Conservation (phyloP, 2,113 vertebrate species). For the Hyperopisus bebe region DNA sequence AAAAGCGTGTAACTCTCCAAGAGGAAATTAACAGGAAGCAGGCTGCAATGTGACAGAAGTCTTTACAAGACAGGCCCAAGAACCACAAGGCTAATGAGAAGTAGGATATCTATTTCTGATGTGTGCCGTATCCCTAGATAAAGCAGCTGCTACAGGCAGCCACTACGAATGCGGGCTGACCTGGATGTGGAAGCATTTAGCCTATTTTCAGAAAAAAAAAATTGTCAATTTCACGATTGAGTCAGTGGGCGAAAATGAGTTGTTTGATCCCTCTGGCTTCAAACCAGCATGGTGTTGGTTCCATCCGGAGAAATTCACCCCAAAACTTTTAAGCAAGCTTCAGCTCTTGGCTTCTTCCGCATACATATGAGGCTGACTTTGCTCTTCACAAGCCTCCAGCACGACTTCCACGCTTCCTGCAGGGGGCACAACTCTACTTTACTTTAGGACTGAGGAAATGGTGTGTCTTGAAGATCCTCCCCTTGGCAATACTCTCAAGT, state of each 20-base stretch:
- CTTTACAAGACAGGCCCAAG: not conserved
- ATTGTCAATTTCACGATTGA: not conserved
- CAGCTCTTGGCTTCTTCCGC: not conserved
- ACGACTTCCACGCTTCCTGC: not conserved
- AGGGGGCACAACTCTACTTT: not conserved
- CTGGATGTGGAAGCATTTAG: not conserved
- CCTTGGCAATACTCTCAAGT: not conserved
- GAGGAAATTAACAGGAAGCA: not conserved
- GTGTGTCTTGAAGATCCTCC: not conserved
- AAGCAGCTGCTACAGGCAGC: not conserved
- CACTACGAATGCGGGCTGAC: not conserved
- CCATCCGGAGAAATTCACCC: not conserved
- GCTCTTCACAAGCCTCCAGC: not conserved
- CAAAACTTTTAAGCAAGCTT: not conserved
- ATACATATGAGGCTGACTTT: not conserved
- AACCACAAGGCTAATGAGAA: not conserved
- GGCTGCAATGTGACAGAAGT: not conserved
- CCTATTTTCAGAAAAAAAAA: not conserved
- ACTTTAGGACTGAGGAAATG: not conserved
- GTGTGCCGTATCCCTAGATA: slow-evolving; percentile 3
- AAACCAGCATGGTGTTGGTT: not conserved
- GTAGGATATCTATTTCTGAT: slow-evolving; percentile 13
- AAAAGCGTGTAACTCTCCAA: not conserved
- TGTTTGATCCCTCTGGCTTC: not conserved
- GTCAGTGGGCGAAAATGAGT: not conserved